These are phyloP conservation scores for Eristalinus sepulchralis DNA, from an alignment of 2,888 invertebrate species.

Conservation along the genomic window DNA sequence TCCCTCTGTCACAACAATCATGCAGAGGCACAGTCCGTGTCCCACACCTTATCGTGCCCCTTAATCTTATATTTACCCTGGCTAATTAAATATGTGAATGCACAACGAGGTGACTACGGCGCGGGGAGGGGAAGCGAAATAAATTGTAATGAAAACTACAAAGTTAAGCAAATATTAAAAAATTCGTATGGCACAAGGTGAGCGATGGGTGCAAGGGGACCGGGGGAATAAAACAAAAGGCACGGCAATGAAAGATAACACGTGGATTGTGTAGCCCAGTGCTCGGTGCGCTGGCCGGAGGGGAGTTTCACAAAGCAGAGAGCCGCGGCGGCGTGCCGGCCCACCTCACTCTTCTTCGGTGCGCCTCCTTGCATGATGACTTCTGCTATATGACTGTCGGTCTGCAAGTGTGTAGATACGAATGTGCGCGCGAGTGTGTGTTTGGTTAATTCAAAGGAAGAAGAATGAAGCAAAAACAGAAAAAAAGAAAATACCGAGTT, in stretches of 20 bases:
- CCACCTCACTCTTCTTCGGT: conserved; percentile 1
- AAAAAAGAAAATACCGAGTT: conserved; percentile 48
- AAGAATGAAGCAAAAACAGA: conserved; percentile 1
- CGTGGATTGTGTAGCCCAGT: conserved; percentile 48
- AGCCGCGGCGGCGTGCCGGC: no score
- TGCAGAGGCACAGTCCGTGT: conserved; percentile 13
- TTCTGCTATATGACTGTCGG: conserved; percentile 20
- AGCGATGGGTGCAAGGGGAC: neutral
- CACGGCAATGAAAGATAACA: conserved; percentile 70
- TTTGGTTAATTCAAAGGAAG: conserved; percentile 63
- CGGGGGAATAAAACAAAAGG: conserved; percentile 56
- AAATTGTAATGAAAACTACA: conserved; percentile 71
- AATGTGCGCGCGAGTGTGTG: conserved; percentile 17
- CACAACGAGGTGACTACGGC: conserved; percentile 62
- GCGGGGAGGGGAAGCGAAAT: conserved; percentile 42
- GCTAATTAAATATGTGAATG: conserved; percentile 70
- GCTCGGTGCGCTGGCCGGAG: conserved; percentile 20
- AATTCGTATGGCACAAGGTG: conserved; percentile 32
- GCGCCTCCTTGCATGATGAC: conserved; percentile 38
- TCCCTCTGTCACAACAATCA: conserved; percentile 37
- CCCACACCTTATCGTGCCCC: conserved; percentile 51
- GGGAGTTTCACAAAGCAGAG: conserved; percentile 9
- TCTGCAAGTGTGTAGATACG: conserved; percentile 1
- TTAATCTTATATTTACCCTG: conserved; percentile 69
- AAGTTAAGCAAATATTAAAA: conserved; percentile 68